Evolutionary conservation across 2,113 vertebrate species (phyloP), one percentile per base, ranked within the genome.

Genomic region (Pogona vitticeps): DNA sequence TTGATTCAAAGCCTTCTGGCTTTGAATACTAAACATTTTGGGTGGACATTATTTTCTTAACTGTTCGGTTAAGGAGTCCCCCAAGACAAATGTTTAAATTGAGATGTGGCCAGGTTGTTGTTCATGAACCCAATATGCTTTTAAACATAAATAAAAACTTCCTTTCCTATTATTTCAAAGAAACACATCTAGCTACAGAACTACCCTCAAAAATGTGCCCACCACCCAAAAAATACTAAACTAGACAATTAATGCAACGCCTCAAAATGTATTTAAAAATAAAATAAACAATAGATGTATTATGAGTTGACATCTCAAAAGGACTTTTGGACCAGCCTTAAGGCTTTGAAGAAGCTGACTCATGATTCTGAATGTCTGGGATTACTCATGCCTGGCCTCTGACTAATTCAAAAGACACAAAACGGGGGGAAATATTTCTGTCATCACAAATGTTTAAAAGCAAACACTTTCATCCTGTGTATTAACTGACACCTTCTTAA

Each of bases 41-140:
- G 18, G 56, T 38, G 3, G 0, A 0, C 1, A 72, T 0, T 46
- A 1, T 36, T 88, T 82, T 42, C 84, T 61, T 0, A 28, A 72
- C 7, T 83, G 26, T 68, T 46, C 72, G 63, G 56, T 71, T 61
- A 68, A 59, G 28, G 0, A 0, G 1, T 28, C 1, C 79, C 56
- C 13, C 0, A 0, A 40, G 68, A 76, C 78, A 85, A 88, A 58
- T 1, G 28, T 18, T 83, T 72, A 83, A 23, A 70, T 65, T 82
- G 46, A 70, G 33, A 18, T 56, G 26, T 56, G 23, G 31, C 6
- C 21, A 58, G 33, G 0, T 10, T 6, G 59, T 68, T 80, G 1
- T 0, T 0, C 38, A 61, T 71, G 28, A 36, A 58, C 36, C 38
- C 46, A 40, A 59, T 83, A 31, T 42, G 18, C 33, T 40, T 86